These are phyloP conservation scores for Cherax quadricarinatus DNA, from an alignment of 1,140 invertebrate genomes.

Conservation along the genomic window DNA sequence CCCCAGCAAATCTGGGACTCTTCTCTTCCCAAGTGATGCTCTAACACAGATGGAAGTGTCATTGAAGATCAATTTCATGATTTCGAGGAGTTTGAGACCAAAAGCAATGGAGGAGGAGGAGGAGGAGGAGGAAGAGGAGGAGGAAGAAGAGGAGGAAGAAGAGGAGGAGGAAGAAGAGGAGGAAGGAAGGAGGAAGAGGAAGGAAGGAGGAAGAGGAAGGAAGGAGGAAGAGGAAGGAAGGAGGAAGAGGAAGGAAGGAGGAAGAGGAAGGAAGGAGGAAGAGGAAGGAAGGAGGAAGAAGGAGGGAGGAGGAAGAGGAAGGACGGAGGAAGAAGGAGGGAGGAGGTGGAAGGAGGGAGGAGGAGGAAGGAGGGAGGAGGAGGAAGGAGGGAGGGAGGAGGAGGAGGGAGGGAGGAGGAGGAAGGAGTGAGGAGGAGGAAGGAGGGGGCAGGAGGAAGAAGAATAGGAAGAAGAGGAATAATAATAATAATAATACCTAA, in stretches of 20 bases:
- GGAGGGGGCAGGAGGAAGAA: too few species aligned
- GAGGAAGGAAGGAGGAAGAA: neutral
- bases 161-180: neutral
- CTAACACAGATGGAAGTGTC: too few species aligned
- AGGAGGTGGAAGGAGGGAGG: neutral
- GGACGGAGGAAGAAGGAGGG: neutral
- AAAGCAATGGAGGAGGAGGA: too few species aligned
- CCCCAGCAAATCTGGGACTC: too few species aligned
- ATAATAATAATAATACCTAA: too few species aligned
- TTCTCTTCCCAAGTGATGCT: too few species aligned
- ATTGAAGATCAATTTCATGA: too few species aligned
- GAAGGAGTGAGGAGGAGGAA: too few species aligned
- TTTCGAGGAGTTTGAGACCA: too few species aligned
- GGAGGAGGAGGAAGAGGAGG: neutral
- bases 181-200: neutral
- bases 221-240: neutral
- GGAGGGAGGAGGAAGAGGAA: neutral
- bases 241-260: neutral
- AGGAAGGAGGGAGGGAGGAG: too few species aligned
- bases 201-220: neutral
- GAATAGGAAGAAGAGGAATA: too few species aligned
- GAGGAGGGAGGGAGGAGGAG: too few species aligned
- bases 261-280: neutral
- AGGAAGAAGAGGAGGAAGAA: neutral
- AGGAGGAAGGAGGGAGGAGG: neutral